Conservation (phyloP, 2,888 invertebrate species). For the Choristoneura rosaceana region DNA sequence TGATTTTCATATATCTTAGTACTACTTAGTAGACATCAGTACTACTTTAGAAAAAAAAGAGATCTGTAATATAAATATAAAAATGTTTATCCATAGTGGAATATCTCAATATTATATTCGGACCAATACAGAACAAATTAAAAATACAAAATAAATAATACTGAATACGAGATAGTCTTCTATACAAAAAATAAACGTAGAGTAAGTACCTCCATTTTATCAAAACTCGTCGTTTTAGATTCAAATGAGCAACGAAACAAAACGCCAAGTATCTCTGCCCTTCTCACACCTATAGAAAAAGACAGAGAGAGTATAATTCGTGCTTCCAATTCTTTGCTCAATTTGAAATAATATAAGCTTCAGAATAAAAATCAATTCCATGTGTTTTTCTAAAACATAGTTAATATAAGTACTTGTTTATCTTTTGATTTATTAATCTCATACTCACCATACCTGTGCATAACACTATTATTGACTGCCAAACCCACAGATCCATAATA, state of each 20-base stretch:
- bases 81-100: conserved; percentile 29
- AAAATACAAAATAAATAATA: background rate
- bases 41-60: conserved; percentile 1
- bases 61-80: conserved; percentile 24
- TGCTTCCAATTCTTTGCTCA: conserved; percentile 1
- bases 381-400: background rate
- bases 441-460: background rate
- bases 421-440: background rate
- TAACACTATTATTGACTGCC: background rate
- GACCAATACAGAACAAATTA: conserved; percentile 4
- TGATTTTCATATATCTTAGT: conserved; percentile 32
- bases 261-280: background rate
- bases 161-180: too few relatives aligned
- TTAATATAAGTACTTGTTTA: background rate
- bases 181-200: background rate
- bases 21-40: too few relatives aligned
- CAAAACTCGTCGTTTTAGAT: background rate
- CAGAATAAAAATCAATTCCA: background rate
- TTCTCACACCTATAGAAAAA: conserved; percentile 36
- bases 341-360: background rate
- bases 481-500: background rate
- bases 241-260: conserved; percentile 11
- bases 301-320: conserved; percentile 7
- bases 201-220: conserved; percentile 13
- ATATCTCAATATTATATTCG: conserved; percentile 28